A percentile compares a stretch with the other conserved stretches of the same genome.
Conservation (phyloP, 23 tunicate species). For the Styela plicata region DNA sequence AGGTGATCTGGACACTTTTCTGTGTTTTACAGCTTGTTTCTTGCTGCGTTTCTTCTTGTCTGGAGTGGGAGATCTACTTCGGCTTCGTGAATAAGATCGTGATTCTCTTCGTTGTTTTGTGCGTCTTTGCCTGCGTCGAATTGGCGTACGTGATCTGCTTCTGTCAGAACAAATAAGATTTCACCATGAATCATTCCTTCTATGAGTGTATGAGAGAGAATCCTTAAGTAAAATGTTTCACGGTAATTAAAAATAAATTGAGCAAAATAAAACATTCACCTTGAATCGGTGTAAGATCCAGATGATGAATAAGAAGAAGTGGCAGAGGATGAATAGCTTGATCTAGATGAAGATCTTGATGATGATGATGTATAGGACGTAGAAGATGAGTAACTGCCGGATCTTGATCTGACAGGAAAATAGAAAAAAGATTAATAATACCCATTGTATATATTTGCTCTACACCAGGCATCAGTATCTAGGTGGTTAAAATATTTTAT, state of each 20-base stretch:
- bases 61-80: neutral
- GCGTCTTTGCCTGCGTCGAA: neutral
- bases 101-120: neutral
- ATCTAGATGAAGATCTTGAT: slow-evolving; percentile 42
- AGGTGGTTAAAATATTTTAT: too few relatives aligned
- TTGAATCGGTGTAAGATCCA: slow-evolving; percentile 13
- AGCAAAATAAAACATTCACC: neutral
- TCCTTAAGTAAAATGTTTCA: neutral
- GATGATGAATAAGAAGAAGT: slow-evolving; percentile 35
- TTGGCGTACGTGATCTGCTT: slow-evolving; percentile 3
- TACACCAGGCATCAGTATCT: too few relatives aligned
- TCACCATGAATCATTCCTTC: too few relatives aligned
- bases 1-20: slow-evolving; percentile 1
- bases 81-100: neutral
- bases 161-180: too few relatives aligned
- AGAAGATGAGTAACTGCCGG: slow-evolving; percentile 45
- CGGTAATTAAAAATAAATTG: neutral
- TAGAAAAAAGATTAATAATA: too few relatives aligned
- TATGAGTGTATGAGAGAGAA: too few relatives aligned
- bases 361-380: slow-evolving; percentile 30
- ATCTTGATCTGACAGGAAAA: slow-evolving; percentile 21
- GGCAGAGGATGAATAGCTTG: slow-evolving; percentile 39
- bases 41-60: neutral
- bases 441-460: too few relatives aligned
- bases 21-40: neutral